Base-by-base conservation (phyloP, 2,888 invertebrate genomes). In the Chironomus tentans region DNA sequence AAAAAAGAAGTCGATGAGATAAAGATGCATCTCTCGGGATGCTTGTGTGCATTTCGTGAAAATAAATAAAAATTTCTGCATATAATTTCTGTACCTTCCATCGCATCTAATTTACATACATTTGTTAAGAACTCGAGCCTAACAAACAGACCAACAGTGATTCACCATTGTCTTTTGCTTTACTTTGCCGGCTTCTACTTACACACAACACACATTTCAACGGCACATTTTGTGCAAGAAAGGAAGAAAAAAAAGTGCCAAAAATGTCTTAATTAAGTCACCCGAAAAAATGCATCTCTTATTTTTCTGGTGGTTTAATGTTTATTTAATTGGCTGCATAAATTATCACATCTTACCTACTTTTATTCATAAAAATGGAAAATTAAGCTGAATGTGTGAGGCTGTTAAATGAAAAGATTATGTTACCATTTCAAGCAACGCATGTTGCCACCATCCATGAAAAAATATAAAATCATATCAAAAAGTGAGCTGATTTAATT, bases 41-140 rank as follows among this genome's bases (percentile, higher is more conserved):
- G 38, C 38, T 38, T 38, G 38, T 46, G 68, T 68, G 68, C 68
- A 71, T 73, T 73, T 62, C 62, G 72, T 24, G 62, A 56, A 73
- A 73, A 73, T 73, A 71, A 72, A 70, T 70, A 70, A 70, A 62
- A 65, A 74, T 68, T 74, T 65, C 21, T 74, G 61, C 62, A 62
- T 62, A 72, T 72, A 72, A 72, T 72, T 72, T 72, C n/a, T 56
- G 38, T 38, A 38, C 56, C 68, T 70, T 47, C 50, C 71, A 71
- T 71, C 56, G 72, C 72, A 73, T 73, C 72, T 74, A 74, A 74
- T 74, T 74, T 74, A 68, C 74, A 74, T 74, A 74, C 22, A 74
- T 68, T 65, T 74, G 47, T 46, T 28, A 15, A 21, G 61, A 62
- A 72, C 46, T 50, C 15, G 56, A 18, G 56, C n/a, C 56, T 18